Percentiles rank a stretch among this genome's conserved stretches.
Evolutionary conservation across 2,888 invertebrate genomes (phyloP).

Genomic region (Halocaridina rubra): DNA sequence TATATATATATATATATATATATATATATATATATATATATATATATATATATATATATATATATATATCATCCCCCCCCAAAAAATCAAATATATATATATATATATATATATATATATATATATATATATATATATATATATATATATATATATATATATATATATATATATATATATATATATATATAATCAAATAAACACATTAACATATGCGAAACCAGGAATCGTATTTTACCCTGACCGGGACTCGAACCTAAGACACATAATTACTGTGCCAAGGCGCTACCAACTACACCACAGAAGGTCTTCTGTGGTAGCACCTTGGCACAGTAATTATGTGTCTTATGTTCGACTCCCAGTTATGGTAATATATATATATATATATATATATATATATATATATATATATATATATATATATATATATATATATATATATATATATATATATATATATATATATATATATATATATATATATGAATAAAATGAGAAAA

Average conservation of each 20-base stretch:
- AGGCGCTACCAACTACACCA: too few species aligned
- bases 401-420: background rate
- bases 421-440: background rate
- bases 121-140: background rate
- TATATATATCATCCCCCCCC: background rate
- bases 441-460: background rate
- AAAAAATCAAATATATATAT: background rate
- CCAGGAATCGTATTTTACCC: too few species aligned
- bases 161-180: background rate
- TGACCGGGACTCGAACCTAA: too few species aligned
- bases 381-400: background rate
- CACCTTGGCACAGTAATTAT: too few species aligned
- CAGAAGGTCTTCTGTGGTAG: too few species aligned
- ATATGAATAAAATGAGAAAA: background rate
- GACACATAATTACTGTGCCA: too few species aligned
- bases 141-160: background rate
- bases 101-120: background rate
- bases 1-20: background rate
- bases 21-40: background rate
- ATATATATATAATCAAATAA: background rate
- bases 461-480: background rate
- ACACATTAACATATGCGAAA: too few species aligned
- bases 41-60: constrained; percentile 8
- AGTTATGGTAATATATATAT: background rate
- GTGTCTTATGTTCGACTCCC: too few species aligned